Conservation (phyloP, 2,797 vertebrate genomes). For the Neosalanx taihuensis region DNA sequence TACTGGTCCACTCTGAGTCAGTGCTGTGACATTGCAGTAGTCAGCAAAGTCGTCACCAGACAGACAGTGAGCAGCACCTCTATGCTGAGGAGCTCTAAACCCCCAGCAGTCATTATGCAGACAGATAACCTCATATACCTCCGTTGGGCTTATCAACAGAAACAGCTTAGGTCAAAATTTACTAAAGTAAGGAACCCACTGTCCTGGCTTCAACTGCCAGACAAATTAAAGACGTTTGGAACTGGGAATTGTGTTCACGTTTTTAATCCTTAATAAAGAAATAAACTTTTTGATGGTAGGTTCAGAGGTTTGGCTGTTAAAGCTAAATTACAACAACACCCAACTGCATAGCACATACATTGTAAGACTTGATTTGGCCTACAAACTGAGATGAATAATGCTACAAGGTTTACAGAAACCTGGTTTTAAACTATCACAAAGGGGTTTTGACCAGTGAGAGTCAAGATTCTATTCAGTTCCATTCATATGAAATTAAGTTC, state of each 20-base stretch:
- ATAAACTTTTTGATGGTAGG: too few relatives aligned
- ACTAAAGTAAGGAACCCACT: neutral
- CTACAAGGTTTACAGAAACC: neutral
- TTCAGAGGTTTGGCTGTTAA: neutral
- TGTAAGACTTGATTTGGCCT: conserved; percentile 18
- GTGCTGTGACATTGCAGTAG: conserved; percentile 15
- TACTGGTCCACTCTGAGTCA: conserved; percentile 1
- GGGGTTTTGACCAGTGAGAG: too few relatives aligned
- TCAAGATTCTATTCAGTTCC: too few relatives aligned
- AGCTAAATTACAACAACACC: neutral
- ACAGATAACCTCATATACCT: conserved; percentile 16
- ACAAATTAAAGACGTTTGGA: conserved; percentile 1
- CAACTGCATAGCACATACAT: conserved; percentile 19
- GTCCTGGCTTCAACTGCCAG: neutral
- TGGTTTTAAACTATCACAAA: too few relatives aligned
- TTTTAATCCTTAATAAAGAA: too few relatives aligned
- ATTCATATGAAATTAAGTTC: too few relatives aligned
- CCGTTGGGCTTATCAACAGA: conserved; percentile 8
- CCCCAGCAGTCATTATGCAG: conserved; percentile 6
- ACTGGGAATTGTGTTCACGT: too few relatives aligned
- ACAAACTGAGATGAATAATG: neutral
- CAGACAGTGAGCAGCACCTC: neutral
- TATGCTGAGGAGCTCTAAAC: conserved; percentile 13
- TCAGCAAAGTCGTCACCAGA: conserved; percentile 9
- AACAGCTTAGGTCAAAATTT: conserved; percentile 4